phyloP scores from a whole-genome alignment of 2,797 vertebrate genomes.

The Orestias chungarensis region DNA sequence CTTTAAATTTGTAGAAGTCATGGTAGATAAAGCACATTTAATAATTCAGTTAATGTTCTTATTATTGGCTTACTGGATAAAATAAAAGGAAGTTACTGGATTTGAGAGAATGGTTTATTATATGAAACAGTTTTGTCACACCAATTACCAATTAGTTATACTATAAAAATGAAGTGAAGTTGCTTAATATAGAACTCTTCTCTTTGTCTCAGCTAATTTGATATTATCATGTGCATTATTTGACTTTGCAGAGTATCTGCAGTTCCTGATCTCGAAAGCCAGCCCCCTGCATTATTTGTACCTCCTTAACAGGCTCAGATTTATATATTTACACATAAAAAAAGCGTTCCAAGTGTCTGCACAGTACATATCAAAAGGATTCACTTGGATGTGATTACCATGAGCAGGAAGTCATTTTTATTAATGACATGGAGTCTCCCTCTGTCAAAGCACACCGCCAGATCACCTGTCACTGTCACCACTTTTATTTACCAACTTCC shows the following conservation, averaged over 20 bases:
- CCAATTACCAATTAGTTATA: neutral
- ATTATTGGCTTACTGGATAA: neutral
- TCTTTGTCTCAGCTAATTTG: constrained; percentile 39
- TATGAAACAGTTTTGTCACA: neutral
- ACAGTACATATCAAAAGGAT: constrained; percentile 57
- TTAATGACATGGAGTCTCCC: constrained; percentile 61
- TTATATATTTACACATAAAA: constrained; percentile 53
- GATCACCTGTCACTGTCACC: constrained; percentile 67
- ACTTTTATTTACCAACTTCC: constrained; percentile 64
- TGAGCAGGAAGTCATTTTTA: constrained; percentile 53
- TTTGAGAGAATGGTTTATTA: neutral
- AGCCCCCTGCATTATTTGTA: constrained; percentile 64
- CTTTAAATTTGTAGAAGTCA: constrained; percentile 3
- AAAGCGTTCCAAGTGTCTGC: constrained; percentile 40
- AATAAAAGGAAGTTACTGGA: neutral
- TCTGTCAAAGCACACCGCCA: constrained; percentile 33
- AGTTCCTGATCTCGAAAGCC: constrained; percentile 43
- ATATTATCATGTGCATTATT: constrained; percentile 46
- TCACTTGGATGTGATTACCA: constrained; percentile 67
- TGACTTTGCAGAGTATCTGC: constrained; percentile 50
- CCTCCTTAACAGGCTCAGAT: constrained; percentile 64
- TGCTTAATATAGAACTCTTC: constrained; percentile 11
- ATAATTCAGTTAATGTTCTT: constrained; percentile 7
- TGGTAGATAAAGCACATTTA: neutral
- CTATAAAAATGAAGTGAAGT: constrained; percentile 8